phyloP scores from a whole-genome alignment of 2,888 invertebrate genomes.

The Dioctria rufipes region DNA sequence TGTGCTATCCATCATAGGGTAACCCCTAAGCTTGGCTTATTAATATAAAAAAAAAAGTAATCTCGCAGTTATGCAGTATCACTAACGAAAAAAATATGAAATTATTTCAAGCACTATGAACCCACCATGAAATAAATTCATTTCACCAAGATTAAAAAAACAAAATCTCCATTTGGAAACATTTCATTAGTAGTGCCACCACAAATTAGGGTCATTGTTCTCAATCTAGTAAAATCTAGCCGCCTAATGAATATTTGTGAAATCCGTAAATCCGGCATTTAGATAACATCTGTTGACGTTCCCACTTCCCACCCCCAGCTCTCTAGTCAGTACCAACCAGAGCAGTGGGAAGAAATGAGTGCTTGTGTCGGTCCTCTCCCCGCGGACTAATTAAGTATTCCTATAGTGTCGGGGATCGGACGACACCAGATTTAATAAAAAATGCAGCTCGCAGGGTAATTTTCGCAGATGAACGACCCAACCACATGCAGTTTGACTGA shows the following conservation, averaged over 20 bases:
- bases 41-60: too few species aligned
- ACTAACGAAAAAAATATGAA: too few species aligned
- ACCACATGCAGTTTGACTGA: constrained; percentile 39
- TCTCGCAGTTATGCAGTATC: too few species aligned
- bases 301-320: constrained; percentile 4
- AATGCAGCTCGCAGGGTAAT: constrained; percentile 13
- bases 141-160: neutral
- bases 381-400: constrained; percentile 34
- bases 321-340: neutral
- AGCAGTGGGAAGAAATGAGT: neutral
- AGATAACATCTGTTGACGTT: constrained; percentile 30
- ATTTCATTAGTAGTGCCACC: neutral
- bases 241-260: constrained; percentile 34
- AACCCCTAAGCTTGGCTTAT: too few species aligned
- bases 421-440: constrained; percentile 5
- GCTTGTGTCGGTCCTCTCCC: neutral
- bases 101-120: too few species aligned
- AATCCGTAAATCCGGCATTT: constrained; percentile 47
- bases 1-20: too few species aligned
- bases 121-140: too few species aligned
- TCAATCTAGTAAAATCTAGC: constrained; percentile 14
- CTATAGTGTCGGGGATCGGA: constrained; percentile 1
- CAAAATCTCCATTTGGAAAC: constrained; percentile 32
- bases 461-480: constrained; percentile 28
- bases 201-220: constrained; percentile 45